phyloP scores from a whole-genome alignment of 2,797 vertebrate genomes.

The Diglossa cyanea region DNA sequence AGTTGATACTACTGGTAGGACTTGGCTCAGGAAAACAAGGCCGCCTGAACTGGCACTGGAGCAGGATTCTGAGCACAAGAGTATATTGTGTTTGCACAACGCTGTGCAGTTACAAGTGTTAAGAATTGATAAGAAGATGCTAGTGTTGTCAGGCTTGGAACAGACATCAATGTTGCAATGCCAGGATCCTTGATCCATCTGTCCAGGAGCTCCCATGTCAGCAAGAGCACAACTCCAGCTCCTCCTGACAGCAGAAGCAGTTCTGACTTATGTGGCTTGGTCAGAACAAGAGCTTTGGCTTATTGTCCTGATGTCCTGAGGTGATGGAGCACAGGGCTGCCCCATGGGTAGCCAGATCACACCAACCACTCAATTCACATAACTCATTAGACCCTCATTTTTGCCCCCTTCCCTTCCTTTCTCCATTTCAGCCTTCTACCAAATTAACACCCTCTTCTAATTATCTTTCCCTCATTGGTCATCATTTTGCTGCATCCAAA shows the following conservation, averaged over 20 bases:
- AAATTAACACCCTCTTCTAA: background rate
- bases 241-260: background rate
- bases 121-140: background rate
- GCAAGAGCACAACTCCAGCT: background rate
- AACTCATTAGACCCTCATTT: background rate
- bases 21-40: background rate
- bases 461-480: background rate
- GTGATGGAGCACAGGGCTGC: background rate
- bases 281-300: background rate
- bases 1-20: background rate
- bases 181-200: background rate
- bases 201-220: background rate
- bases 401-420: background rate
- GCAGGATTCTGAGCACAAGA: background rate
- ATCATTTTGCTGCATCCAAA: background rate
- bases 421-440: background rate
- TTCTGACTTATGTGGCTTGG: background rate
- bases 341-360: accelerated
- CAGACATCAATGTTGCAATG: background rate
- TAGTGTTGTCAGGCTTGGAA: background rate
- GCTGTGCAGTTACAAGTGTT: background rate
- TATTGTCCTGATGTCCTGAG: background rate
- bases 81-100: background rate
- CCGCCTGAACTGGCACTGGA: background rate
- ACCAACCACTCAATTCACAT: background rate